Conservation (phyloP, 2,888 invertebrate genomes). For the Polyploca ridens region DNA sequence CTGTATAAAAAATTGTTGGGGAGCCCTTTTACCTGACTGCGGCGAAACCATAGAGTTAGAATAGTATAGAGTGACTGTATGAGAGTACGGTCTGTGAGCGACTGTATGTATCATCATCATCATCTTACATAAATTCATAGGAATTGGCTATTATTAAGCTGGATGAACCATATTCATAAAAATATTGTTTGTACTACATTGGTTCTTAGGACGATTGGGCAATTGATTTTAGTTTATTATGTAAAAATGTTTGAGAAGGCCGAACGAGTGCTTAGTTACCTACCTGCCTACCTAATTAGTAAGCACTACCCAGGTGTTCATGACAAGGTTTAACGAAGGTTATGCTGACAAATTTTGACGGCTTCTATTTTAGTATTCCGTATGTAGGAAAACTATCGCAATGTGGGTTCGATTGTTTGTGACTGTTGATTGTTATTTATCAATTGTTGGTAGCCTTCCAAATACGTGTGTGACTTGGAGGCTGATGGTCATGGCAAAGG, state of each 20-base stretch:
- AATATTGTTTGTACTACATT: no score
- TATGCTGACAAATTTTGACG: conserved; percentile 48
- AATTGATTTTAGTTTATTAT: neutral
- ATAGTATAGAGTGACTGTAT: no score
- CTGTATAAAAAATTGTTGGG: no score
- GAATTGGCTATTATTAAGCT: no score
- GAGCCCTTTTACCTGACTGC: no score
- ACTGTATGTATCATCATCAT: no score
- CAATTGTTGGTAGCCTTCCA: conserved; percentile 20
- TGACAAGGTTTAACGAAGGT: conserved; percentile 53
- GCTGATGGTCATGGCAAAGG: conserved; percentile 25
- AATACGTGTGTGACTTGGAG: conserved; percentile 24
- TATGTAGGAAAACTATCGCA: conserved; percentile 34
- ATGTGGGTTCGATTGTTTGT: conserved; percentile 27
- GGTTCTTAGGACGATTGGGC: neutral
- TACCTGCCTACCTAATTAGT: conserved; percentile 44
- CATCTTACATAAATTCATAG: no score
- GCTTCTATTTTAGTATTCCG: conserved; percentile 54
- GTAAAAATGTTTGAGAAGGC: conserved; percentile 33
- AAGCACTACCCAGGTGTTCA: conserved; percentile 41
- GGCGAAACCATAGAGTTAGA: no score
- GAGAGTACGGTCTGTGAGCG: no score
- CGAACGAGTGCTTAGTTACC: conserved; percentile 32
- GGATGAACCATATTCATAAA: no score
- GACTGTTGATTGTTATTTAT: conserved; percentile 16